A percentile compares a stretch with the other conserved stretches of the same genome.
These are phyloP conservation scores for Puntigrus tetrazona DNA, from an alignment of 2,113 vertebrate species.

Conservation along the genomic window DNA sequence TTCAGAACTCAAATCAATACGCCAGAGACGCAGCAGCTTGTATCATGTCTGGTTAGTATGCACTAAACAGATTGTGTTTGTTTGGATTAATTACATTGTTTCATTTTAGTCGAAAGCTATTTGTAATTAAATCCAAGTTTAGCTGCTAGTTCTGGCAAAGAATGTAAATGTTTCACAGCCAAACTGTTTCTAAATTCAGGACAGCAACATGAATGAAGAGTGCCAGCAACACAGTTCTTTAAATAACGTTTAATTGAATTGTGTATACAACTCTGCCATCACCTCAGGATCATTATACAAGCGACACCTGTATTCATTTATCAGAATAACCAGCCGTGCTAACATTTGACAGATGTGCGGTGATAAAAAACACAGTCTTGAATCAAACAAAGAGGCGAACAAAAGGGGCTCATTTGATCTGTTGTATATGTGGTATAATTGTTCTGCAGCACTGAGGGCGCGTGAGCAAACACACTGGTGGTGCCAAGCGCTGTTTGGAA, in stretches of 20 bases:
- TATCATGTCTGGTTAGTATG: background rate
- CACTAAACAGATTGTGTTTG: background rate
- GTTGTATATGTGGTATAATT: background rate
- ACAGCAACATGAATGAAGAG: background rate
- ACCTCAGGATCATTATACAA: background rate
- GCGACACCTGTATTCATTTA: background rate
- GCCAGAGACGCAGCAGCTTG: background rate
- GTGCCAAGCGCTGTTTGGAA: conserved; percentile 1
- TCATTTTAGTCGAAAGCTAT: no score
- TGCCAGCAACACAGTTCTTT: conserved; percentile 11
- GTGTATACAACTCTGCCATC: background rate
- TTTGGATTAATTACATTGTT: background rate
- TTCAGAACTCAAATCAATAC: background rate
- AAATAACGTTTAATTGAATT: background rate
- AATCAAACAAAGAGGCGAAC: conserved; percentile 6
- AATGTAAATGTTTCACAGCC: background rate
- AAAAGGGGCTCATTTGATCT: background rate
- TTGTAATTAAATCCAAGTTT: background rate
- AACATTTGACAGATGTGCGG: background rate
- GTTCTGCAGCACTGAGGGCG: background rate
- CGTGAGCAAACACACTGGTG: background rate
- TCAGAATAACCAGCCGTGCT: background rate
- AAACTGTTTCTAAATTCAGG: background rate
- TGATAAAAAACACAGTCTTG: background rate
- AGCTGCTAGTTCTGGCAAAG: background rate